A percentile compares a stretch with the other conserved stretches of the same genome.
Evolutionary conservation across 2,888 invertebrate genomes (phyloP).

Genomic region (Megastigmus dorsalis): DNA sequence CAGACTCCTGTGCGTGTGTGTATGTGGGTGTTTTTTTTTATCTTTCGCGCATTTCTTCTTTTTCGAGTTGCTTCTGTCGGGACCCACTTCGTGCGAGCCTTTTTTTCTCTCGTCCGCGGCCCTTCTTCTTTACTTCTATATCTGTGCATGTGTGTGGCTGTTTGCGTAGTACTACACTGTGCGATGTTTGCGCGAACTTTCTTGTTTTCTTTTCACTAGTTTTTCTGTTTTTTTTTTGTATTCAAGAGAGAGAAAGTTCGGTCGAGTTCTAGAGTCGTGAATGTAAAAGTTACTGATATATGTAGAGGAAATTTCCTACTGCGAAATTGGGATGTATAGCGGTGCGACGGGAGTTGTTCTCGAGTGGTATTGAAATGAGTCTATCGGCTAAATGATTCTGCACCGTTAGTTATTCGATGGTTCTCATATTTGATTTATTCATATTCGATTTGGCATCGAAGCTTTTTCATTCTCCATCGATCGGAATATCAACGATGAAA

Average conservation of each 20-base stretch:
- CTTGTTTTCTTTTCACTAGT: too few relatives aligned
- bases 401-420: too few relatives aligned
- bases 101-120: not conserved
- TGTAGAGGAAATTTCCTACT: not conserved
- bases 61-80: conserved; percentile 7
- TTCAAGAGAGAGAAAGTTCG: too few relatives aligned
- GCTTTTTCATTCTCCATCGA: too few relatives aligned
- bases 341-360: not conserved
- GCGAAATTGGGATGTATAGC: conserved; percentile 25
- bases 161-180: not conserved
- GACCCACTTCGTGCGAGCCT: conserved; percentile 6
- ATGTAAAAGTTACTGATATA: conserved; percentile 30
- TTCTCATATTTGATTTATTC: too few relatives aligned
- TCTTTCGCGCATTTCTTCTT: not conserved
- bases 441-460: too few relatives aligned
- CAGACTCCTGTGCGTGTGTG: not conserved
- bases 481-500: too few relatives aligned
- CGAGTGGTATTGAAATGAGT: conserved; percentile 6
- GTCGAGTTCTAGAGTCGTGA: too few relatives aligned
- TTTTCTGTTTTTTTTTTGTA: too few relatives aligned
- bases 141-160: too few relatives aligned
- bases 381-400: too few relatives aligned
- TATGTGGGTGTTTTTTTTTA: not conserved
- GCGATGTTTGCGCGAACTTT: conserved; percentile 23
- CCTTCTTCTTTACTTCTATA: not conserved